phyloP scores from a whole-genome alignment of 2,888 invertebrate genomes.

The Scrobipalpa atriplicella region DNA sequence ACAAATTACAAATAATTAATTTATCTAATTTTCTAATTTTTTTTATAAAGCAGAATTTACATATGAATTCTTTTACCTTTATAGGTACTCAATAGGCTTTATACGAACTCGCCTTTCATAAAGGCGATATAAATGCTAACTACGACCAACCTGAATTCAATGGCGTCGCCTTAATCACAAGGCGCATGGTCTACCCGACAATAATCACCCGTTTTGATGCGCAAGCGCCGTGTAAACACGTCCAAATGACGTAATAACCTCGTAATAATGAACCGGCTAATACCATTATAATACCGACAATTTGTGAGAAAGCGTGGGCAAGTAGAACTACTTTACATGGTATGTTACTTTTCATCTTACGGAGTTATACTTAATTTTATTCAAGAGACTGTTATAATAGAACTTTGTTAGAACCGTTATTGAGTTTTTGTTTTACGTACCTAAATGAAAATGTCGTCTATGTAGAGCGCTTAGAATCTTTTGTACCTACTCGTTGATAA shows the following conservation, averaged over 20 bases:
- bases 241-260: constrained; percentile 53
- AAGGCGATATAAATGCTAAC: neutral
- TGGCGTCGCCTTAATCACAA: constrained; percentile 7
- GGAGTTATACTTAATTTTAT: neutral
- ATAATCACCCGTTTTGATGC: constrained; percentile 41
- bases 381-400: neutral
- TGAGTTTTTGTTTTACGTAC: neutral
- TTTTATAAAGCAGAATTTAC: too few relatives aligned
- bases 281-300: constrained; percentile 55
- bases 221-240: constrained; percentile 59
- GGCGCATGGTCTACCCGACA: neutral
- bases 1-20: too few relatives aligned
- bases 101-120: neutral
- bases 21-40: too few relatives aligned
- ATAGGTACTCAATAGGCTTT: too few relatives aligned
- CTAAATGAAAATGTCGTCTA: too few relatives aligned
- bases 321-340: constrained; percentile 13
- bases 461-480: too few relatives aligned
- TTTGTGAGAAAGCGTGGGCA: constrained; percentile 44
- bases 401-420: neutral
- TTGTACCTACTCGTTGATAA: too few relatives aligned
- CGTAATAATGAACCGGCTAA: constrained; percentile 51
- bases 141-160: neutral
- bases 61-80: too few relatives aligned
- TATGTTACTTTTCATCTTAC: constrained; percentile 19